These are phyloP conservation scores for Listronotus oregonensis DNA, from an alignment of 1,140 invertebrate species.

Conservation along the genomic window DNA sequence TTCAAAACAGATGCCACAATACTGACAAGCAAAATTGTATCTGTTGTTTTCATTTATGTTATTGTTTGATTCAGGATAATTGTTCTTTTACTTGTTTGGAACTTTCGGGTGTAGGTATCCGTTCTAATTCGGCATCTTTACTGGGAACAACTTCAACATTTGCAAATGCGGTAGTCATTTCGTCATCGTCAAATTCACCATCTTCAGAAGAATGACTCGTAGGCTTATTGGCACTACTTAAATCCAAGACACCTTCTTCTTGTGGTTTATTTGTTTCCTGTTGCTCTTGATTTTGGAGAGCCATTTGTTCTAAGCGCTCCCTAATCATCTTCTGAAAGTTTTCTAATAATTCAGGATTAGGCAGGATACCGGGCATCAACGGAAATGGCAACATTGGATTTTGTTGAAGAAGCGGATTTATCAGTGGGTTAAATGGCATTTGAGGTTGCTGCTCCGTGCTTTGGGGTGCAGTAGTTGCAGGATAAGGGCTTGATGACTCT, in stretches of 20 bases:
- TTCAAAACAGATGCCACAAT: conserved; percentile 90
- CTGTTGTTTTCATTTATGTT: conserved; percentile 29
- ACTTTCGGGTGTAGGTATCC: neutral
- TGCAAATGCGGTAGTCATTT: conserved; percentile 44
- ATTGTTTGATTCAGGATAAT: conserved; percentile 1
- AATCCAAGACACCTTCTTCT: conserved; percentile 60
- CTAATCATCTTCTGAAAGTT: conserved; percentile 21
- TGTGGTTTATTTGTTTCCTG: conserved; percentile 3
- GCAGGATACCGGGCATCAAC: conserved; percentile 50
- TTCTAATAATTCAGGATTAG: conserved; percentile 39
- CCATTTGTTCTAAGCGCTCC: conserved; percentile 7
- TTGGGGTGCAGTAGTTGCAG: conserved; percentile 13
- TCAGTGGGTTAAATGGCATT: conserved; percentile 39
- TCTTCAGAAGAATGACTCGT: conserved; percentile 55
- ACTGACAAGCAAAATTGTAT: conserved; percentile 71
- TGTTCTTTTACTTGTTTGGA: neutral
- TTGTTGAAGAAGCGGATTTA: conserved; percentile 19
- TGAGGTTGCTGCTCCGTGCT: conserved; percentile 40
- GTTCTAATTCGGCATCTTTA: conserved; percentile 1
- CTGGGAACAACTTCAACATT: conserved; percentile 43
- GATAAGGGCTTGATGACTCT: conserved; percentile 5
- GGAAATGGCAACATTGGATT: conserved; percentile 43
- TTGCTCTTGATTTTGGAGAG: conserved; percentile 18
- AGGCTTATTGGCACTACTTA: conserved; percentile 56
- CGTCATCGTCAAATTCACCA: conserved; percentile 49